Percentiles rank a stretch among this genome's conserved stretches.
Evolutionary conservation across 2,888 invertebrate genomes (phyloP).

Genomic region (Chesias legatella): DNA sequence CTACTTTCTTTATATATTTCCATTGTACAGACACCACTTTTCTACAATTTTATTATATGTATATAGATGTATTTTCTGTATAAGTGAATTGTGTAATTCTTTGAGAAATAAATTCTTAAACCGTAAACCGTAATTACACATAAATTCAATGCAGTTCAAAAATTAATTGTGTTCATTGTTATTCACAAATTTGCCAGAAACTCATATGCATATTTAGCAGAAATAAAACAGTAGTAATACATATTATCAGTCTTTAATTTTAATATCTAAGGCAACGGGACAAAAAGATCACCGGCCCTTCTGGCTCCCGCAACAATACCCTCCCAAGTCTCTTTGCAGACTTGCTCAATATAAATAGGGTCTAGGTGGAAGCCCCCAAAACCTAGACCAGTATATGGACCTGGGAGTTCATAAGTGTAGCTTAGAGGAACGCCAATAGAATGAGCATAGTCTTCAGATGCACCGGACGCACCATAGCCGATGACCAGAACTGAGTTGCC

Average conservation of each 20-base stretch:
- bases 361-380: slow-evolving; percentile 78
- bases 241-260: slow-evolving; percentile 7
- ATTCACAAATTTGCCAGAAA: too few species aligned
- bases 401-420: slow-evolving; percentile 84
- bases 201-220: too few species aligned
- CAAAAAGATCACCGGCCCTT: slow-evolving; percentile 43
- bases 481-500: slow-evolving; percentile 75
- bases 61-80: too few species aligned
- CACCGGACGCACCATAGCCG: slow-evolving; percentile 80
- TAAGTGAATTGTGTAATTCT: too few species aligned
- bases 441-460: slow-evolving; percentile 84
- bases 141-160: too few species aligned
- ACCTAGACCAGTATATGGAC: slow-evolving; percentile 60
- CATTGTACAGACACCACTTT: too few species aligned
- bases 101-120: too few species aligned
- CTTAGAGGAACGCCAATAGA: slow-evolving; percentile 77
- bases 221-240: not conserved
- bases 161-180: too few species aligned
- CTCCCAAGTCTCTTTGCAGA: slow-evolving; percentile 81
- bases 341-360: slow-evolving; percentile 74
- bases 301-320: slow-evolving; percentile 74
- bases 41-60: too few species aligned
- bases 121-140: too few species aligned
- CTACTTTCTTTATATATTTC: too few species aligned
- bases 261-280: slow-evolving; percentile 12